Percentiles rank a stretch among this genome's conserved stretches.
Conservation (phyloP, 2,113 vertebrate genomes). For the Ciconia maguari region DNA sequence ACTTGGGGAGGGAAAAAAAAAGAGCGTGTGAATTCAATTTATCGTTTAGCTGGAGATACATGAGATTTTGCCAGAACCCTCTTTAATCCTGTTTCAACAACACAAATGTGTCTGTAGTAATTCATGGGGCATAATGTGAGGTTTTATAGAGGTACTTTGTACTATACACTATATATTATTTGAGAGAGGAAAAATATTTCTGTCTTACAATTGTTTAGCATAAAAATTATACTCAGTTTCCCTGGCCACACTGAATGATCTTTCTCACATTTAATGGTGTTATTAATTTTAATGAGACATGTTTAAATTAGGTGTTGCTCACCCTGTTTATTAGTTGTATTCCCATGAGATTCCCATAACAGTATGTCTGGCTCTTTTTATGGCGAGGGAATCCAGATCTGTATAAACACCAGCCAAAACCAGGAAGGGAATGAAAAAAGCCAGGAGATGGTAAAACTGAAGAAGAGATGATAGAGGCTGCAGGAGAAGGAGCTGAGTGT, state of each 20-base stretch:
- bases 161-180: not conserved
- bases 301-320: not conserved
- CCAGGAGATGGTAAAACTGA: not conserved
- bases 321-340: not conserved
- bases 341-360: not conserved
- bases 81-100: conserved; percentile 15
- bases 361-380: not conserved
- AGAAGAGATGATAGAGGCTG: not conserved
- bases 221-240: not conserved
- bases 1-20: not conserved
- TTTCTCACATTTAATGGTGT: not conserved
- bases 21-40: not conserved
- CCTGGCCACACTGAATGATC: not conserved
- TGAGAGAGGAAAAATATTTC: not conserved
- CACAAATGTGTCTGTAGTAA: not conserved
- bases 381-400: not conserved
- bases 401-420: not conserved
- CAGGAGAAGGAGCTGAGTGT: not conserved
- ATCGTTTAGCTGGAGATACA: not conserved
- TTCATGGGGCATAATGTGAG: not conserved
- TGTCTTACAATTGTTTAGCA: not conserved
- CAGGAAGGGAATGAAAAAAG: not conserved
- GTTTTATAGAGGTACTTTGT: conserved; percentile 31
- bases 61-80: not conserved
- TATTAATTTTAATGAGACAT: not conserved